phyloP scores from a whole-genome alignment of 2,113 vertebrate species.

The Antennarius striatus region DNA sequence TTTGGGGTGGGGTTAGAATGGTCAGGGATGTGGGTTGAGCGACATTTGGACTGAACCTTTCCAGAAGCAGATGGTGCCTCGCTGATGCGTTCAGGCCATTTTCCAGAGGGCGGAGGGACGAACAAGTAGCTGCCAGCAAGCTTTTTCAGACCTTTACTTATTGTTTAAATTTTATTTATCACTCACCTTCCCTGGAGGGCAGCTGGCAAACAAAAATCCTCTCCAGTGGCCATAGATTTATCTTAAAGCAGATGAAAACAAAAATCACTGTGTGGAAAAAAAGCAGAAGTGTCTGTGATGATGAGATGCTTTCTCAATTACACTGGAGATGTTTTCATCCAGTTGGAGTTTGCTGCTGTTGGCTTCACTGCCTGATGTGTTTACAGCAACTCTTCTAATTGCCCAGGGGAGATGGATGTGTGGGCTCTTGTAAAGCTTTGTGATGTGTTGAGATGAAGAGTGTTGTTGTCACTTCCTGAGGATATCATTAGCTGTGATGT shows the following conservation, averaged over 20 bases:
- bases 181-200: background rate
- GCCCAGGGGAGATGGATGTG: background rate
- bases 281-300: background rate
- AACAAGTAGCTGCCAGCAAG: background rate
- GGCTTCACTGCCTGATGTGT: background rate
- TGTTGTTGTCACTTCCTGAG: background rate
- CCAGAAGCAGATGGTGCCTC: conserved; percentile 7
- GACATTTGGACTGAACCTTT: background rate
- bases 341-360: background rate
- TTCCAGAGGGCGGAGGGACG: conserved; percentile 10
- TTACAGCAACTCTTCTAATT: background rate
- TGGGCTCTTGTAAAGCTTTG: background rate
- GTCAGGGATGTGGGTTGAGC: too few relatives aligned
- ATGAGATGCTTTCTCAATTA: background rate
- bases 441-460: background rate
- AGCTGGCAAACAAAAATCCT: background rate
- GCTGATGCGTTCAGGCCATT: conserved; percentile 4
- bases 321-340: background rate
- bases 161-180: background rate
- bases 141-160: background rate
- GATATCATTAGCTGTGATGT: background rate
- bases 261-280: background rate
- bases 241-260: background rate
- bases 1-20: too few relatives aligned
- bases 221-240: background rate